A percentile compares a stretch with the other conserved stretches of the same genome.
Evolutionary conservation across 1,140 invertebrate species (phyloP).

Genomic region (Philopotamus ludificatus): DNA sequence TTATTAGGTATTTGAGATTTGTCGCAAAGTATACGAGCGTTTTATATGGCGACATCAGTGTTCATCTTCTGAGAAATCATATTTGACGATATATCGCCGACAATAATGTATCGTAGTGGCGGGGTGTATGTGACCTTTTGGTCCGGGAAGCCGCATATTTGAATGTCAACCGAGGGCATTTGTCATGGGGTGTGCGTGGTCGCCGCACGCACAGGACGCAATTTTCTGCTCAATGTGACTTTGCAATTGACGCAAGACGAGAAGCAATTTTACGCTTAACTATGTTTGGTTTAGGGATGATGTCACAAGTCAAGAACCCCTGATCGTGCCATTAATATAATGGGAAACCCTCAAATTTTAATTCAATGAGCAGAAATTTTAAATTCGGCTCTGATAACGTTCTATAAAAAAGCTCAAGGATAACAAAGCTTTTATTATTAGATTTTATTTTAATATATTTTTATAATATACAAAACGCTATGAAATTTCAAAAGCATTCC

Average conservation of each 20-base stretch:
- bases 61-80: background rate
- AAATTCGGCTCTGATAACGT: too few relatives aligned
- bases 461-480: too few relatives aligned
- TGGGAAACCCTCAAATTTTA: too few relatives aligned
- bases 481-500: too few relatives aligned
- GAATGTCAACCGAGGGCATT: background rate
- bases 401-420: too few relatives aligned
- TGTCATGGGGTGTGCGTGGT: background rate
- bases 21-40: background rate
- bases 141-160: background rate
- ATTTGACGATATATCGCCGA: background rate
- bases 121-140: background rate
- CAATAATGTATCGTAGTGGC: background rate
- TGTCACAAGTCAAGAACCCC: too few relatives aligned
- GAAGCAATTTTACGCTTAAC: background rate
- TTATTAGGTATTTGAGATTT: too few relatives aligned
- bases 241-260: background rate
- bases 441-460: too few relatives aligned
- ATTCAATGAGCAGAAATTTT: too few relatives aligned
- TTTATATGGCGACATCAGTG: background rate
- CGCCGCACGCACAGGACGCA: slow-evolving; percentile 9
- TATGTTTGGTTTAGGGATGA: too few relatives aligned
- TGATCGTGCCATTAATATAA: too few relatives aligned
- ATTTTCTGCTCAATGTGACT: slow-evolving; percentile 15
- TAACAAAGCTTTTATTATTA: too few relatives aligned